A percentile compares a stretch with the other conserved stretches of the same genome.
Conservation (phyloP, 2,113 vertebrate genomes). For the Stomatorhinus ivindoensis region DNA sequence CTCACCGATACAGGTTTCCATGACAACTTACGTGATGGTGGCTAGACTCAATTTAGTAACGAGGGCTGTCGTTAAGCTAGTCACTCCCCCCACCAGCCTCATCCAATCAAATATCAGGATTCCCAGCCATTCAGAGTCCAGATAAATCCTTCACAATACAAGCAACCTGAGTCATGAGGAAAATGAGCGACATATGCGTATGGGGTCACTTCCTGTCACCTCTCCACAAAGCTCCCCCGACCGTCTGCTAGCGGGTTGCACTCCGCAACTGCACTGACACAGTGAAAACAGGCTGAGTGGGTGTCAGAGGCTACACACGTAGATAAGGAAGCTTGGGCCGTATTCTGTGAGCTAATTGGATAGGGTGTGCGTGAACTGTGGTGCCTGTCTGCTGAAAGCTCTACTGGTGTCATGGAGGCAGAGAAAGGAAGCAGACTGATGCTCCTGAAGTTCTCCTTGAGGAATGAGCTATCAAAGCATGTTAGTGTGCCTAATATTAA, state of each 20-base stretch:
- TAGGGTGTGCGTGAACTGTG: neutral
- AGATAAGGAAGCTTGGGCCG: neutral
- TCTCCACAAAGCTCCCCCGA: conserved; percentile 32
- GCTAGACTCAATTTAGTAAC: neutral
- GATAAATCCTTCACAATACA: neutral
- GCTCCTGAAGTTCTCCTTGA: neutral
- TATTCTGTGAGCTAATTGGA: neutral
- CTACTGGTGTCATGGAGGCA: neutral
- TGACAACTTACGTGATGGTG: neutral
- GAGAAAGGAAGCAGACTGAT: neutral
- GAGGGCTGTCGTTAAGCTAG: neutral
- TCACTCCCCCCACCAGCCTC: neutral
- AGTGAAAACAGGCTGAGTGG: conserved; percentile 19
- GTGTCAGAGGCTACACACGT: neutral
- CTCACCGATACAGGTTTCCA: neutral
- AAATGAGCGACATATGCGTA: neutral
- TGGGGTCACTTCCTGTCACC: conserved; percentile 22
- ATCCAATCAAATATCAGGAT: neutral
- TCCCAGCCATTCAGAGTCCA: neutral
- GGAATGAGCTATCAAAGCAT: neutral
- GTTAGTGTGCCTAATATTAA: neutral
- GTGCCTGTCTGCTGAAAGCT: neutral
- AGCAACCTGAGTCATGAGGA: no score
- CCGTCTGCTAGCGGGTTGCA: conserved; percentile 44
- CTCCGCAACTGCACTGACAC: conserved; percentile 61